Evolutionary conservation across 2,797 vertebrate species (phyloP).

Genomic region (Natrix natrix): DNA sequence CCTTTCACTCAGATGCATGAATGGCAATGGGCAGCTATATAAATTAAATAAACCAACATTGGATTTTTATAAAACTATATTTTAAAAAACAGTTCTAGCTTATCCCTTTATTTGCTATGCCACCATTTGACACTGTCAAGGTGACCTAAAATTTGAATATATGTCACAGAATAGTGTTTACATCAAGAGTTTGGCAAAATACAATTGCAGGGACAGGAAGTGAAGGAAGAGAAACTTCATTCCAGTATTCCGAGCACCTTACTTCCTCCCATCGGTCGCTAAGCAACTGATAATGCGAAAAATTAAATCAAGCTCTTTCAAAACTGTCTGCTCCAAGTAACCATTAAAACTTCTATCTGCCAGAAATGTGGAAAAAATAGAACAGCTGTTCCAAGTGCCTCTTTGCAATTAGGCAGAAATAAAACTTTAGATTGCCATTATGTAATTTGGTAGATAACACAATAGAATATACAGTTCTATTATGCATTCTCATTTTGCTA

Average conservation of each 20-base stretch:
- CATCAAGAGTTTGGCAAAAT: constrained; percentile 32
- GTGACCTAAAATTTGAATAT: background rate
- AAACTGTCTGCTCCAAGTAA: constrained; percentile 54
- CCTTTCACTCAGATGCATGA: background rate
- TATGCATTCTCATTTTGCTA: rapidly evolving
- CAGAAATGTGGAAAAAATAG: constrained; percentile 41
- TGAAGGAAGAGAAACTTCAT: constrained; percentile 49
- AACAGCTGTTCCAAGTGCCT: constrained; percentile 34
- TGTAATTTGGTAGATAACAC: constrained; percentile 6
- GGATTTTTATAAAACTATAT: too few relatives aligned
- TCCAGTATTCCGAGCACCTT: constrained; percentile 52
- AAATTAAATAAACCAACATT: background rate
- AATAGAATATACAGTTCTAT: background rate
- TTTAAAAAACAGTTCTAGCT: background rate
- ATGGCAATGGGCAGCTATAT: background rate
- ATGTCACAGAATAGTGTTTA: constrained; percentile 1
- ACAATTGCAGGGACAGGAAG: constrained; percentile 13
- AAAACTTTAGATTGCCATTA: background rate
- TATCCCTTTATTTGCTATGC: background rate
- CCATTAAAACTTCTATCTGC: constrained; percentile 50
- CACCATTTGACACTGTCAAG: background rate
- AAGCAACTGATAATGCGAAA: constrained; percentile 63
- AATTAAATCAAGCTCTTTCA: constrained; percentile 63
- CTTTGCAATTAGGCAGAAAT: background rate
- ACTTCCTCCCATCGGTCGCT: constrained; percentile 59